Evolutionary conservation across 37 sponge, comb jelly and placozoan species (phyloP).

Genomic region (Theonella swinhoei): DNA sequence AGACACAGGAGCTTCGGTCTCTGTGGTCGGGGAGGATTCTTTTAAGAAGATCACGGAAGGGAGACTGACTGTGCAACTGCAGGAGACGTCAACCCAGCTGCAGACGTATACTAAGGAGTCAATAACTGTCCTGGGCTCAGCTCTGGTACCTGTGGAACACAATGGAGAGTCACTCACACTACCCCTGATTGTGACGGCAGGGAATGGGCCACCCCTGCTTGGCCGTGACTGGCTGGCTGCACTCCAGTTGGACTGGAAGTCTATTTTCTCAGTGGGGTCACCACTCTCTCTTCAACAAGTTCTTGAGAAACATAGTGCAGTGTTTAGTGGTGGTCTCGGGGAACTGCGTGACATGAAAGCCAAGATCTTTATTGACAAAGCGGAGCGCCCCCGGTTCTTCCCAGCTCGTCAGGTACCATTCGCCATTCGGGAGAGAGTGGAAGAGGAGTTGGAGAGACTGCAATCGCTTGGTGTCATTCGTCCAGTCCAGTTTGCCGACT

Average conservation of each 20-base stretch:
- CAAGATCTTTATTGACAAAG: not conserved
- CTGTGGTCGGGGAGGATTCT: not conserved
- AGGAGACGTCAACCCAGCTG: not conserved
- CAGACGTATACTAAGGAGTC: constrained; percentile 11
- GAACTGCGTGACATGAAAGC: not conserved
- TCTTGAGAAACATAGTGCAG: constrained; percentile 1
- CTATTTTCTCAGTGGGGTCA: not conserved
- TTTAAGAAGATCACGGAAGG: not conserved
- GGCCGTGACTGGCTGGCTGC: not conserved
- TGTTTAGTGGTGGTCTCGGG: constrained; percentile 32
- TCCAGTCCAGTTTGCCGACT: constrained; percentile 26
- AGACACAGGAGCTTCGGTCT: constrained; percentile 15
- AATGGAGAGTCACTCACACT: not conserved
- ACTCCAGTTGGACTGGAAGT: constrained; percentile 8
- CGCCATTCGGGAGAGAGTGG: constrained; percentile 6
- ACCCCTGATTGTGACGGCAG: not conserved
- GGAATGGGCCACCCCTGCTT: not conserved
- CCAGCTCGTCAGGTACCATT: constrained; percentile 23
- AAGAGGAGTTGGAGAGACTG: constrained; percentile 16
- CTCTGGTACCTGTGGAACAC: not conserved
- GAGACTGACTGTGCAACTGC: not conserved
- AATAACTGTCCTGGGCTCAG: not conserved
- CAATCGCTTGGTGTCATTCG: constrained; percentile 27
- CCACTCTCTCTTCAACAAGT: not conserved
- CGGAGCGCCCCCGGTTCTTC: not conserved